Conservation (phyloP, 2,888 invertebrate genomes). For the Trypoxylon attenuatum region DNA sequence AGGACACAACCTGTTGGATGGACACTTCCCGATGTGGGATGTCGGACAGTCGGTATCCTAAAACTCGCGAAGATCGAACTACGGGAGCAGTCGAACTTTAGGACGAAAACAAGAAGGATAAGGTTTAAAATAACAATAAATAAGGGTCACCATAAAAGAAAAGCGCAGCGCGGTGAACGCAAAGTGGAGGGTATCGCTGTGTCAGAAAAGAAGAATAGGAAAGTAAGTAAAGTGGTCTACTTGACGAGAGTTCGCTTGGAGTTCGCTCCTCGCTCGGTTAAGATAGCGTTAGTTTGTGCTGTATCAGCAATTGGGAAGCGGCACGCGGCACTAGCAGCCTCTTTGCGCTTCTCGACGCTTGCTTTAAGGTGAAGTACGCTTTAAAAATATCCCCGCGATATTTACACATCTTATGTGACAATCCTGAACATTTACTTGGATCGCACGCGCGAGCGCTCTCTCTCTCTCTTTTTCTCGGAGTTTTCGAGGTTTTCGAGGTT, state of each 20-base stretch:
- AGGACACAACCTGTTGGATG: no score
- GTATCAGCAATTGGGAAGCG: slow-evolving; percentile 55
- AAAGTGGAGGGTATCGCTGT: neutral
- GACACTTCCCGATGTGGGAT: no score
- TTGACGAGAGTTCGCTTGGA: neutral
- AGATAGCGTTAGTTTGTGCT: slow-evolving; percentile 57
- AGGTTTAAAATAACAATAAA: neutral
- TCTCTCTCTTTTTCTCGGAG: no score
- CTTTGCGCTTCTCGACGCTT: no score
- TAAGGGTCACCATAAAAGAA: neutral
- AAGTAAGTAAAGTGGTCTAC: neutral
- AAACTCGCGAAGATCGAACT: no score
- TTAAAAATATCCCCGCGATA: slow-evolving; percentile 39
- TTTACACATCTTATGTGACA: slow-evolving; percentile 46
- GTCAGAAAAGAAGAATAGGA: neutral
- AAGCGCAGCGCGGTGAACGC: neutral
- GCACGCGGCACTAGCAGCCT: slow-evolving; percentile 9
- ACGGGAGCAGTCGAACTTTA: no score
- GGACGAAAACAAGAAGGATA: no score
- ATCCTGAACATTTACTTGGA: slow-evolving; percentile 62
- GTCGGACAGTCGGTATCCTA: no score
- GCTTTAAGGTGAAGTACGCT: slow-evolving; percentile 19
- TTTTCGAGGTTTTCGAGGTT: neutral
- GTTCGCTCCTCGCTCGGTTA: neutral
- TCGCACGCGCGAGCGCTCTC: slow-evolving; percentile 24